A percentile compares a stretch with the other conserved stretches of the same genome.
Conservation (phyloP, 2,113 vertebrate species). For the Lampris megalopsis region DNA sequence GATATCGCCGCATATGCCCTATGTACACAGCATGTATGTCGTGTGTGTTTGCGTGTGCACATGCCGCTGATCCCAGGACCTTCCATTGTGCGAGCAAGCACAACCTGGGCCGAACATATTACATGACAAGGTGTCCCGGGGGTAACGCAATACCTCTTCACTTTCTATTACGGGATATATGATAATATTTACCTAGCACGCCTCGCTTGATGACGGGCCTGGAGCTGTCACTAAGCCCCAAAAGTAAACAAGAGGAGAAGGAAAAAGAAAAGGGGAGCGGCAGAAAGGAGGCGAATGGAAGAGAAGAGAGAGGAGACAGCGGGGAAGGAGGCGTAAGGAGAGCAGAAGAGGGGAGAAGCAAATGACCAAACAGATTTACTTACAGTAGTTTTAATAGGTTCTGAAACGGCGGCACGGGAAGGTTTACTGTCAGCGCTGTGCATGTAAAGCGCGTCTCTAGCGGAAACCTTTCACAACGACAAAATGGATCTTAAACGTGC, state of each 20-base stretch:
- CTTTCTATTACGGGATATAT: constrained; percentile 54
- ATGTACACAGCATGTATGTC: constrained; percentile 2
- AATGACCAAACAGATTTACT: neutral
- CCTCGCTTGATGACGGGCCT: constrained; percentile 59
- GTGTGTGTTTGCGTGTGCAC: constrained; percentile 7
- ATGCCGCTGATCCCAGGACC: constrained; percentile 21
- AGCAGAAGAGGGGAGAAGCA: neutral
- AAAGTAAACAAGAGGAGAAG: constrained; percentile 54
- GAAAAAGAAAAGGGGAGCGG: constrained; percentile 1
- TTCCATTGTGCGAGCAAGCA: constrained; percentile 20
- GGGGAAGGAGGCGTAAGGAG: constrained; percentile 2
- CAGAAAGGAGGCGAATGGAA: neutral
- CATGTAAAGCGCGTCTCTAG: too few species aligned
- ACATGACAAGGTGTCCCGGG: constrained; percentile 55
- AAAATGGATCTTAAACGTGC: too few species aligned
- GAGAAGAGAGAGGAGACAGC: neutral
- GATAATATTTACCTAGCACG: constrained; percentile 77
- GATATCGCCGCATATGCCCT: constrained; percentile 12
- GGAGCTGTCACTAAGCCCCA: constrained; percentile 47
- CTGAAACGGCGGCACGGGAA: neutral
- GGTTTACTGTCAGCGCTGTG: too few species aligned
- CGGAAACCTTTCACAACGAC: too few species aligned
- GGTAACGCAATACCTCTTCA: constrained; percentile 46
- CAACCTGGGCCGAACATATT: constrained; percentile 55
- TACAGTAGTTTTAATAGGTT: neutral